Conservation (phyloP, 2,797 vertebrate genomes). For the Otus scops region DNA sequence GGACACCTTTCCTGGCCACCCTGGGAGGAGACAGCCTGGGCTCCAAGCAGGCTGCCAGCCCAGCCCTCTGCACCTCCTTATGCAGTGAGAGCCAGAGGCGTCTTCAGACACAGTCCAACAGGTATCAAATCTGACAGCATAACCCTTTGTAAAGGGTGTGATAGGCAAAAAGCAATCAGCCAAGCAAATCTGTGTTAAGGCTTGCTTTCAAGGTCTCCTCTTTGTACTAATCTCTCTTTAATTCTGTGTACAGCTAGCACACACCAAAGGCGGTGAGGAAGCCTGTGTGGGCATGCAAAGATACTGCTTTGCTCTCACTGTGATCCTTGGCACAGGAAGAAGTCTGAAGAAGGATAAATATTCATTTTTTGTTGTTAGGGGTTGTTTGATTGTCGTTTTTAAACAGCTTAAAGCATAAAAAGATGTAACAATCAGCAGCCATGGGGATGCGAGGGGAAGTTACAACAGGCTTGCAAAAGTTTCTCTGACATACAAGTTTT, state of each 20-base stretch:
- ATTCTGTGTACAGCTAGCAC: background rate
- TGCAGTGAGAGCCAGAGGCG: background rate
- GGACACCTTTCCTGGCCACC: background rate
- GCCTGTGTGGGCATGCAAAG: background rate
- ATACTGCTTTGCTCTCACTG: background rate
- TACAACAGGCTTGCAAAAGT: background rate
- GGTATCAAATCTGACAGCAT: conserved; percentile 11
- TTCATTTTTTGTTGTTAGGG: background rate
- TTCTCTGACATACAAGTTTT: background rate
- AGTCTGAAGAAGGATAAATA: background rate
- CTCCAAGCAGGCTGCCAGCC: background rate
- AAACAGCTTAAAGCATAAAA: background rate
- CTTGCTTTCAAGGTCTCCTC: background rate
- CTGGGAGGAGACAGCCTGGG: background rate
- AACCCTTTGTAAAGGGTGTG: background rate
- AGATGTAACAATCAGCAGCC: background rate
- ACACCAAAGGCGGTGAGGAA: background rate
- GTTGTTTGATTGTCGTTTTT: background rate
- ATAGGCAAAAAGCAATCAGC: background rate
- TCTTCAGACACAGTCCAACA: background rate
- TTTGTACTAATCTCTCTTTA: background rate
- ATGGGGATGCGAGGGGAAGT: background rate
- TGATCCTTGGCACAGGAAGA: background rate
- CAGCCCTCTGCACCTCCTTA: background rate
- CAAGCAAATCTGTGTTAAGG: background rate